A percentile compares a stretch with the other conserved stretches of the same genome.
Evolutionary conservation across 2,113 vertebrate species (phyloP).

Genomic region (Bolborhynchus lineola): DNA sequence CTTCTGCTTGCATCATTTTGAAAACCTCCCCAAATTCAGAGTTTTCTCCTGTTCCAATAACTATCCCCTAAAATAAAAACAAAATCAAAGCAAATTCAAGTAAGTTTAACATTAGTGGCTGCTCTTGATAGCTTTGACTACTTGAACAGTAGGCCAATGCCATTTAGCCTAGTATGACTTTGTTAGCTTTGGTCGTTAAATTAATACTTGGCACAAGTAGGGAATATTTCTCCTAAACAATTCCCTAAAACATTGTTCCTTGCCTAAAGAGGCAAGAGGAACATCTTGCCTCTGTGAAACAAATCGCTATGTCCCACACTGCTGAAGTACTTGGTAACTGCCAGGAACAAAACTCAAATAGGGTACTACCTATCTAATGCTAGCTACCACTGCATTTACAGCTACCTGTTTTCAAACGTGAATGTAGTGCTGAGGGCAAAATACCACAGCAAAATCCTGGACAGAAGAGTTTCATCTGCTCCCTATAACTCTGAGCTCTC

Average conservation of each 20-base stretch:
- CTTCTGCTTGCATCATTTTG: slow-evolving; percentile 99
- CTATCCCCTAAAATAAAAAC: slow-evolving; percentile 83
- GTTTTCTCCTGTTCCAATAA: slow-evolving; percentile 97
- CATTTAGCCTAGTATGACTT: neutral
- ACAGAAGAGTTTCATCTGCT: neutral
- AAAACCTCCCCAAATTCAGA: slow-evolving; percentile 98
- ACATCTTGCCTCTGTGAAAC: neutral
- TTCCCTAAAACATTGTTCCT: neutral
- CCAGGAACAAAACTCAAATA: neutral
- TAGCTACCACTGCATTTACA: neutral
- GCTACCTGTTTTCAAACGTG: neutral
- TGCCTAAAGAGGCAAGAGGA: neutral
- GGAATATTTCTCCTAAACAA: neutral
- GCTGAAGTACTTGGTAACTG: neutral
- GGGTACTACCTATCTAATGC: neutral
- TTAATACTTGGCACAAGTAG: neutral
- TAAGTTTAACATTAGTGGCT: neutral
- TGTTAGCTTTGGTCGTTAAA: neutral
- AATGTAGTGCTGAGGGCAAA: neutral
- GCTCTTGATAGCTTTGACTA: neutral
- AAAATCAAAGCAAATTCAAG: neutral
- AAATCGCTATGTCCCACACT: neutral
- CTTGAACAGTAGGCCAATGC: neutral
- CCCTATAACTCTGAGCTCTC: neutral
- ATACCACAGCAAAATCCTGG: neutral